phyloP scores from a whole-genome alignment of 2,113 vertebrate genomes.

The Notothenia coriiceps region DNA sequence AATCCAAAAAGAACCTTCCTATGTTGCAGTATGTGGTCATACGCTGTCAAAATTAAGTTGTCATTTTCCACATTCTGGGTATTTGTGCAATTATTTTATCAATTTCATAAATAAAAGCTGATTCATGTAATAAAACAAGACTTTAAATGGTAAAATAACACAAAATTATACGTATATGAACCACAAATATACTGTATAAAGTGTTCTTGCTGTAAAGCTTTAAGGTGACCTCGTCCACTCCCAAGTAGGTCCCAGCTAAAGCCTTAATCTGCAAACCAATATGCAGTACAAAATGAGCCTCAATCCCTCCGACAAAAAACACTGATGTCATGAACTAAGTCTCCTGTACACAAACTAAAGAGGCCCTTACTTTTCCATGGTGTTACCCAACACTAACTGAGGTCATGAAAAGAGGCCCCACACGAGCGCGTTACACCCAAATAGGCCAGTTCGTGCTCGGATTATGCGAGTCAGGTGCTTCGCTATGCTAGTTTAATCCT shows the following conservation, averaged over 20 bases:
- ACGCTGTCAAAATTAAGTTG: too few relatives aligned
- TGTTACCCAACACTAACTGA: constrained; percentile 45
- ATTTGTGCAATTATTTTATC: neutral
- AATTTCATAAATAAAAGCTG: neutral
- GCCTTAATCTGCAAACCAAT: constrained; percentile 34
- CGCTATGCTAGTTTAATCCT: constrained; percentile 49
- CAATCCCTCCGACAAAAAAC: constrained; percentile 32
- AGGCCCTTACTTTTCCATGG: neutral
- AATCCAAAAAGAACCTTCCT: too few relatives aligned
- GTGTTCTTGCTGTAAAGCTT: neutral
- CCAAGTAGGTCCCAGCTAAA: constrained; percentile 3
- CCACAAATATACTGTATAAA: neutral
- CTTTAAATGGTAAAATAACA: neutral
- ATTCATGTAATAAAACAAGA: neutral
- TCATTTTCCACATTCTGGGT: too few relatives aligned
- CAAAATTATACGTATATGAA: neutral
- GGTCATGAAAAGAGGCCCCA: neutral
- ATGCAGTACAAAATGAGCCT: constrained; percentile 1
- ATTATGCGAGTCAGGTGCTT: constrained; percentile 62
- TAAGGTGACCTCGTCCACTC: neutral
- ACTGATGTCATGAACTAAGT: constrained; percentile 32
- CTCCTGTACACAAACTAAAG: constrained; percentile 52
- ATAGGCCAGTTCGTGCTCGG: constrained; percentile 18
- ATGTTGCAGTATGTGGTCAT: too few relatives aligned
- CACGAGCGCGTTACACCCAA: neutral